Percentiles rank a stretch among this genome's conserved stretches.
These are phyloP conservation scores for Heliconius nattereri DNA, from an alignment of 1,140 invertebrate genomes.

Conservation along the genomic window DNA sequence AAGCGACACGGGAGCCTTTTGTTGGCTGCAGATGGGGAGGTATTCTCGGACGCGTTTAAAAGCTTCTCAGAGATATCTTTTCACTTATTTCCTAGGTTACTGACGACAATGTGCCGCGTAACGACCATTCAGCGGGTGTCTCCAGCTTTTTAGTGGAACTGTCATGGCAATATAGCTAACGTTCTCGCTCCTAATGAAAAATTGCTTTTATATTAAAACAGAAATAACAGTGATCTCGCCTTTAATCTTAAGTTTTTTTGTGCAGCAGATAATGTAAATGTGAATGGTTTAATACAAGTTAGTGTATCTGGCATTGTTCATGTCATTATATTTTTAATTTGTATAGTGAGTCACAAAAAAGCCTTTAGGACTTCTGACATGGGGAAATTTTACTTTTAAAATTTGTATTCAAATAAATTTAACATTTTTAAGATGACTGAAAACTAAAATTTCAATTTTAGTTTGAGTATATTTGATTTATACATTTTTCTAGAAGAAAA, in stretches of 20 bases:
- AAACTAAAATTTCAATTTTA: no score
- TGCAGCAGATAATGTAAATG: constrained; percentile 2
- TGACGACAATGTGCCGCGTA: constrained; percentile 53
- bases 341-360: neutral
- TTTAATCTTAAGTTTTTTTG: neutral
- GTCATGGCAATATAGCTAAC: constrained; percentile 47
- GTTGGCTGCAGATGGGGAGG: constrained; percentile 64
- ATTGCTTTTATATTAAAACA: constrained; percentile 32
- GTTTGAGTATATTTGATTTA: no score
- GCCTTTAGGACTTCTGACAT: neutral
- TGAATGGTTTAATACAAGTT: neutral
- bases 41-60: constrained; percentile 69
- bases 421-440: no score
- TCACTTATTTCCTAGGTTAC: constrained; percentile 64
- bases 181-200: constrained; percentile 38
- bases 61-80: constrained; percentile 63
- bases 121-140: constrained; percentile 54
- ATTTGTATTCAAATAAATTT: no score
- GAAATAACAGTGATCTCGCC: constrained; percentile 17
- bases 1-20: constrained; percentile 71
- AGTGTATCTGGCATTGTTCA: neutral
- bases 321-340: neutral
- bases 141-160: constrained; percentile 51
- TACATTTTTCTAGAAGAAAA: no score
- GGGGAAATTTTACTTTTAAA: no score